Evolutionary conservation across 2,797 vertebrate genomes (phyloP).

Genomic region (Clarias fuscus): DNA sequence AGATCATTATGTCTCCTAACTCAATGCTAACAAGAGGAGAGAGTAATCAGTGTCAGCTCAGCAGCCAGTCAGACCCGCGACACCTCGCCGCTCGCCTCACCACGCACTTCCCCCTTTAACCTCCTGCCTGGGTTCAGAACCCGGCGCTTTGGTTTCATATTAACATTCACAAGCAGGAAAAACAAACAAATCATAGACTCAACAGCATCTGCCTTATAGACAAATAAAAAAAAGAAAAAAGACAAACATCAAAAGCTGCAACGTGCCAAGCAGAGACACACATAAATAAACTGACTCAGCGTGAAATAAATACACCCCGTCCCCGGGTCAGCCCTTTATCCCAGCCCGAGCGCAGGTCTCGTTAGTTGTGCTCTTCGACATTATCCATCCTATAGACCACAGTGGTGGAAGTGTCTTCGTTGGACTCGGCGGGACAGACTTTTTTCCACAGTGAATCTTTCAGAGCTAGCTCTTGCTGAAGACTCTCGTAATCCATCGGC

Average conservation of each 20-base stretch:
- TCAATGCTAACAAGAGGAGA: background rate
- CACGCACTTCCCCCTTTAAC: background rate
- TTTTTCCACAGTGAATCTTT: conserved; percentile 98
- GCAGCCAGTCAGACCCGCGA: background rate
- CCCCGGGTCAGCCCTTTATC: background rate
- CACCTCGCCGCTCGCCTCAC: background rate
- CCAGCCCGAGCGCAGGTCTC: conserved; percentile 24
- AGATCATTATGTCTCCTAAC: background rate
- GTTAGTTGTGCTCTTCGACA: conserved; percentile 74
- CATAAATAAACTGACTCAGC: background rate
- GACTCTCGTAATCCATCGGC: conserved; percentile 98
- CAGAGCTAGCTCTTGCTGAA: conserved; percentile 97
- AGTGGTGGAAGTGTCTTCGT: conserved; percentile 95
- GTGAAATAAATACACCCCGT: conserved; percentile 18
- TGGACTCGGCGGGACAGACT: conserved; percentile 88
- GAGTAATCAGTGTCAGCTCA: background rate
- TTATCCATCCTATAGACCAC: conserved; percentile 98
- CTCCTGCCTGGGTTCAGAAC: background rate
- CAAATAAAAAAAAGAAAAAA: background rate
- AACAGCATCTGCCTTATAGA: background rate
- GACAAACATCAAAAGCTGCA: conserved; percentile 14
- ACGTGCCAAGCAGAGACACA: background rate
- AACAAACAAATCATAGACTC: background rate
- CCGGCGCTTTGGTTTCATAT: conserved; percentile 13
- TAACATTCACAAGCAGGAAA: background rate